These are phyloP conservation scores for Osmoderma eremita DNA, from an alignment of 2,888 invertebrate genomes.

Conservation along the genomic window DNA sequence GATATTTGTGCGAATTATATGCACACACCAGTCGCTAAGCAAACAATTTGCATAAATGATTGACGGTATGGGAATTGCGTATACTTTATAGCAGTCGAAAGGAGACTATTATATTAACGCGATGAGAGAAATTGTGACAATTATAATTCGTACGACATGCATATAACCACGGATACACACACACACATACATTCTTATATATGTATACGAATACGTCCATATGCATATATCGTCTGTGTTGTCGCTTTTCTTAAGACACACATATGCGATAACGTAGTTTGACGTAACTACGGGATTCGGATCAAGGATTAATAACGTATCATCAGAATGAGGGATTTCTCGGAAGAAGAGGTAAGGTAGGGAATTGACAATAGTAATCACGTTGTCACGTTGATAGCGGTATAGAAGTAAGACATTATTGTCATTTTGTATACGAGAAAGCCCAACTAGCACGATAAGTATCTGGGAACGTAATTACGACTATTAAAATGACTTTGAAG, in stretches of 20 bases:
- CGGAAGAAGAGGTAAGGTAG: background rate
- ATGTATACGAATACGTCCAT: background rate
- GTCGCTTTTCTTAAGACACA: background rate
- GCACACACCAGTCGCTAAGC: constrained; percentile 9
- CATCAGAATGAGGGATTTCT: background rate
- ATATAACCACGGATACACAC: background rate
- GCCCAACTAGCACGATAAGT: too few relatives aligned
- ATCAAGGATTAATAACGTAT: too few relatives aligned
- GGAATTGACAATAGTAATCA: too few relatives aligned
- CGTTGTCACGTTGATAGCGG: too few relatives aligned
- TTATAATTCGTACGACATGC: background rate
- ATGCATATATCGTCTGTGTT: background rate
- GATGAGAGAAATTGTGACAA: background rate
- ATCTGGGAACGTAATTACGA: too few relatives aligned
- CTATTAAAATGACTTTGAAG: too few relatives aligned
- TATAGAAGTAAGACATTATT: too few relatives aligned
- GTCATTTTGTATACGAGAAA: too few relatives aligned
- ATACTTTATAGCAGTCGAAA: constrained; percentile 7
- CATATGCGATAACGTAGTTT: background rate
- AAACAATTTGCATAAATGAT: constrained; percentile 25
- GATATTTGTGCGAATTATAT: background rate
- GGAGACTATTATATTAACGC: background rate
- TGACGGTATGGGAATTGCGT: constrained; percentile 22
- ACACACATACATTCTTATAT: background rate
- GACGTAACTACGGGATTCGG: constrained; percentile 21